Evolutionary conservation across 2,797 vertebrate genomes (phyloP), one percentile per base, ranked within the genome.

Genomic region (Scomberomorus guttatus): DNA sequence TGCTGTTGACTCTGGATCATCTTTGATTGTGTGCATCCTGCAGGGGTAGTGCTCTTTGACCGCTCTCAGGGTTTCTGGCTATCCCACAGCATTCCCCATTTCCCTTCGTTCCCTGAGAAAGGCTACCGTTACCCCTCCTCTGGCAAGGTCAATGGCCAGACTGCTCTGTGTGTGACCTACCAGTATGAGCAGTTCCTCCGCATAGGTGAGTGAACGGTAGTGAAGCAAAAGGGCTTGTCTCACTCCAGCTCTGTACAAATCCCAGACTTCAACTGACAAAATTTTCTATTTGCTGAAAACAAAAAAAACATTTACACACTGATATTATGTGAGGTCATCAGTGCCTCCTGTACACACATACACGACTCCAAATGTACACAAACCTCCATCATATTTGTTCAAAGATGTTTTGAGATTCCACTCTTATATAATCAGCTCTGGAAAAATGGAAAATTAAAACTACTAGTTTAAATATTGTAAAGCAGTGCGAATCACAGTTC

Each of bases 11-110:
- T 81, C 22, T 87, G 24, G 56, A 57, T 69, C 79, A n/a, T n/a
- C n/a, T n/a, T 11, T 80, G 51, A 85, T 55, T 88, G 42, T 90
- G 5, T 92, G 12, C 44, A 24, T 94, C 84, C 58, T 81, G 52
- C 91, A 99, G 98, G 97, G 56, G 85, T 95, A 48, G 80, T 99
- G 85, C 90, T 97, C 76, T 96, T 97, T 93, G 95, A 98, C 89
- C 94, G 65, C 83, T 90, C 89, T 65, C 97, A 97, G 90, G 97
- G 97, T 68, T 98, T 99, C 93, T 99, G 97, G 97, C 76, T 98
- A 71, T 96, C 95, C 55, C 97, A 98, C 94, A 97, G 95, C 9
- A 92, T 99, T 71, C 98, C 98, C 10, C 92, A 91, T 74, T 99
- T 99, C 89, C 97, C 98, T 51, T 96, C 96, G 1, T 79, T 93